These are phyloP conservation scores for Malthinus flaveolus DNA, from an alignment of 2,888 invertebrate genomes.

Conservation along the genomic window DNA sequence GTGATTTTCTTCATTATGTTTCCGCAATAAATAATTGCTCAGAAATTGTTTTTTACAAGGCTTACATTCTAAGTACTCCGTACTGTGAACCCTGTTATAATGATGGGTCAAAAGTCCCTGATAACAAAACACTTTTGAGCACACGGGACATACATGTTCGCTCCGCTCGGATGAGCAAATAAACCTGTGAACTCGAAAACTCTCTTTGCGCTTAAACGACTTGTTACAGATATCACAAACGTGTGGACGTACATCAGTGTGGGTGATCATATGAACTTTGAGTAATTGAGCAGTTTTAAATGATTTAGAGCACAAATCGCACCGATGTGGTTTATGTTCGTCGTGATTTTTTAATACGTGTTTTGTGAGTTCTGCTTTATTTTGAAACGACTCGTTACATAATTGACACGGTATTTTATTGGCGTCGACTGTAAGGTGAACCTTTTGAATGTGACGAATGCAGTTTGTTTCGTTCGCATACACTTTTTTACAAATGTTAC, in stretches of 20 bases:
- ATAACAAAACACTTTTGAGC: neutral
- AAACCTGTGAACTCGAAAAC: neutral
- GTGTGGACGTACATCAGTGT: neutral
- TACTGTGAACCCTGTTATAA: neutral
- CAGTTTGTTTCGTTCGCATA: neutral
- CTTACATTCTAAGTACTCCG: neutral
- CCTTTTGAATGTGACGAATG: neutral
- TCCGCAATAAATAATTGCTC: neutral
- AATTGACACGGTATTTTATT: too few species aligned
- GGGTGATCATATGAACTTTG: neutral
- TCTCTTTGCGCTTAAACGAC: neutral
- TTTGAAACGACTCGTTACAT: too few species aligned
- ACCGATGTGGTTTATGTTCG: neutral
- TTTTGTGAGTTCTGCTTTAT: too few species aligned
- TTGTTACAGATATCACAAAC: neutral
- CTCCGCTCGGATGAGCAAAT: neutral
- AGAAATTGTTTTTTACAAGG: neutral
- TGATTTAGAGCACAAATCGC: neutral
- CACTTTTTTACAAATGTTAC: conserved; percentile 35
- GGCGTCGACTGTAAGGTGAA: too few species aligned
- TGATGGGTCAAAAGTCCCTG: neutral
- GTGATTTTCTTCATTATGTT: neutral
- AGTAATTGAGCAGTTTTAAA: neutral
- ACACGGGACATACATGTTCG: neutral
- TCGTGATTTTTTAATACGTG: neutral